Evolutionary conservation across 2,888 invertebrate species (phyloP).

Genomic region (Caenorhabditis sp.): DNA sequence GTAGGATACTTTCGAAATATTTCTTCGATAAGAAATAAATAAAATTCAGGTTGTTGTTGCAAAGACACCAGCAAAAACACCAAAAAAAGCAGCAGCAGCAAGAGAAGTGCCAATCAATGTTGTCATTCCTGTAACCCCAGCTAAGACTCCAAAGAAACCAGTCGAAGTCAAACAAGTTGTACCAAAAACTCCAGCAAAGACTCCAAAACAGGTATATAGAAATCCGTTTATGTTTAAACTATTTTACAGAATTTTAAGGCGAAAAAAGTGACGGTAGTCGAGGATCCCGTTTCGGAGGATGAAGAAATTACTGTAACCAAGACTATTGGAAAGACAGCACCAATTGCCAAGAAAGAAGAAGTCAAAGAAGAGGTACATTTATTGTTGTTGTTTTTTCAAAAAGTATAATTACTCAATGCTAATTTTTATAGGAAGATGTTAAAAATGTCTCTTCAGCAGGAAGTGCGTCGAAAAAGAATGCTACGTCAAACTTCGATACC

Average conservation of each 20-base stretch:
- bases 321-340: slow-evolving; percentile 3
- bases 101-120: background rate
- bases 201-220: background rate
- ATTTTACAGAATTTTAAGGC: no score
- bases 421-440: background rate
- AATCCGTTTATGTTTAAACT: background rate
- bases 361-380: slow-evolving; percentile 7
- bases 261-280: no score
- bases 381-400: no score
- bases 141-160: slow-evolving; percentile 7
- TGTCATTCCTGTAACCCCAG: slow-evolving; percentile 7
- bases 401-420: no score
- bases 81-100: slow-evolving; percentile 7
- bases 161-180: slow-evolving; percentile 5
- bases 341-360: slow-evolving; percentile 13
- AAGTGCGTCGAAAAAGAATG: no score
- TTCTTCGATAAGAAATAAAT: no score
- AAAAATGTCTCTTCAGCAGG: no score
- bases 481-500: background rate
- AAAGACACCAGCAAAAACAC: slow-evolving; percentile 10
- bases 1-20: no score
- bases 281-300: background rate
- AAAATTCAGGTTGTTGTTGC: background rate
- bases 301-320: slow-evolving; percentile 17
- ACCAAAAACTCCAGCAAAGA: background rate